A percentile compares a stretch with the other conserved stretches of the same genome.
These are phyloP conservation scores for Limnodromus scolopaceus DNA, from an alignment of 2,797 vertebrate genomes.

Conservation along the genomic window DNA sequence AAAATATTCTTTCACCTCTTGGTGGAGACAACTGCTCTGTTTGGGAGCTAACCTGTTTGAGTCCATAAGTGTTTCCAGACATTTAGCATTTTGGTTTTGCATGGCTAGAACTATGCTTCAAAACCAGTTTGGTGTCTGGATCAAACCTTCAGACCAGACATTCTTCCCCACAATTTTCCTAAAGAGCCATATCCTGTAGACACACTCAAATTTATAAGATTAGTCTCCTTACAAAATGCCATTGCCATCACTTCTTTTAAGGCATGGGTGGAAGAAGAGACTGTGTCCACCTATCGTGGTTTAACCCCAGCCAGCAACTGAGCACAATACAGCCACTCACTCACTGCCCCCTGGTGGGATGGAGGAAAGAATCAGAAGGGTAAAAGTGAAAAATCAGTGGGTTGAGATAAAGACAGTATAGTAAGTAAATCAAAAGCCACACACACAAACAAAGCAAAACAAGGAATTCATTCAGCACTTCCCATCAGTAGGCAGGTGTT, in stretches of 20 bases:
- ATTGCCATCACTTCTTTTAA: background rate
- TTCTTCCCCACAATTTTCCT: background rate
- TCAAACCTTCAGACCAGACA: background rate
- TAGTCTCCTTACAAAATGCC: background rate
- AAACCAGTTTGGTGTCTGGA: background rate
- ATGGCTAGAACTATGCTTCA: background rate
- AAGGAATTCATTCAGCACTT: background rate
- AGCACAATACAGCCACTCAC: background rate
- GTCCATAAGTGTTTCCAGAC: background rate
- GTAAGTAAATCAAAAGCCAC: background rate
- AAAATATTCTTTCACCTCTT: background rate
- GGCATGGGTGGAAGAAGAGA: background rate
- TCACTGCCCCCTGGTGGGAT: background rate
- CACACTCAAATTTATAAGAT: background rate
- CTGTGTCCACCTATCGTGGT: background rate
- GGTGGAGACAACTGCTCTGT: background rate
- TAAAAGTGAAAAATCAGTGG: background rate
- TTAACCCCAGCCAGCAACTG: background rate
- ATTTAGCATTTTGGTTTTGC: background rate
- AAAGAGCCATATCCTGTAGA: background rate
- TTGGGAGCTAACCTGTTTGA: background rate
- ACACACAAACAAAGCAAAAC: background rate
- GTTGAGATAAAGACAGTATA: background rate
- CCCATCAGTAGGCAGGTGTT: background rate
- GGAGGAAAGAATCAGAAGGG: background rate